Evolutionary conservation across 92 coral and sea anemone species (phyloP), one percentile per base, ranked within the genome.

Genomic region (Pocillopora meandrina): DNA sequence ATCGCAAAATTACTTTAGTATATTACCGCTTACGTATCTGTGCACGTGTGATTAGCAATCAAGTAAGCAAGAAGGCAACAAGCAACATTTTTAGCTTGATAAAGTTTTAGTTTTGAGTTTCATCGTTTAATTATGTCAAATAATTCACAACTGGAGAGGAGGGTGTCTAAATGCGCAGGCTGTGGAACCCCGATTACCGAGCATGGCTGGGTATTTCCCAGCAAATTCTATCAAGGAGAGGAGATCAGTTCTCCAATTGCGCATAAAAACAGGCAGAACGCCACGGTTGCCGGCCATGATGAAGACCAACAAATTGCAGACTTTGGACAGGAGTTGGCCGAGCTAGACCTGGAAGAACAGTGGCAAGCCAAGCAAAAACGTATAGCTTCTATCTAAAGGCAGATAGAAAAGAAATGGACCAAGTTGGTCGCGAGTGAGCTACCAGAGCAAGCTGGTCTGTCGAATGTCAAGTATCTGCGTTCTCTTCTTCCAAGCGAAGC

Each of bases 121-220:
- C 49, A 42, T 42, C 49, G 15, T 62, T 62, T 62, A 16, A 16
- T 20, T 1, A 62, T 62, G 66, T 62, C 66, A 6, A 62, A 15
- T 1, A n/a, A 62, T 62, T 42, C 5, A 42, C 49, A 42, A 42
- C 7, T 7, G 7, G 66, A 62, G n/a, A 62, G 15, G 19, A 76
- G 21, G 60, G 21, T 76, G 10, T n/a, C 81, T 16, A 76, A 76
- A 60, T 77, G 82, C 34, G 1, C 71, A 19, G 82, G 70, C 52
- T 77, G 82, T 61, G 70, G 81, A 34, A 77, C 56, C 10, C 70
- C 68, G 17, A n/a, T 56, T 34, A 9, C 81, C n/a, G 69, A 77
- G 1, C 82, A 61, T 61, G 57, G 12, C 16, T 77, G 70, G 70
- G 70, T 55, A 57, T 60, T 77, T 58, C 82, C 71, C n/a, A 77